phyloP scores from a whole-genome alignment of 2,888 invertebrate species.

The Cactoblastis cactorum region DNA sequence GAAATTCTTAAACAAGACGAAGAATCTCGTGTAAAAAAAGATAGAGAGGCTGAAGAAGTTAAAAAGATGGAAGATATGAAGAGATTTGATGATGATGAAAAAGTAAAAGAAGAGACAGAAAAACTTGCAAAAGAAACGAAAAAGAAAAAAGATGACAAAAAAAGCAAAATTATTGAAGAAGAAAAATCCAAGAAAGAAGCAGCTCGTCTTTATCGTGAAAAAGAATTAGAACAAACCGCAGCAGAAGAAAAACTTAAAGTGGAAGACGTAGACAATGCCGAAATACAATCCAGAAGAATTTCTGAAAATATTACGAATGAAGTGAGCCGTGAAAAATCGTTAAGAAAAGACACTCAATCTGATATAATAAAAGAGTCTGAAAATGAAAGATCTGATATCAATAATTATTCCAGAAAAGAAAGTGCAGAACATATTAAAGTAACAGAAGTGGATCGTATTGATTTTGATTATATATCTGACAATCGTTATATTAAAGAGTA shows the following conservation, averaged over 20 bases:
- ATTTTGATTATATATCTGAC: slow-evolving; percentile 8
- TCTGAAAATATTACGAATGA: not conserved
- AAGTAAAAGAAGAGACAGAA: slow-evolving; percentile 20
- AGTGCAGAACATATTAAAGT: not conserved
- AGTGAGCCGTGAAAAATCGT: too few species aligned
- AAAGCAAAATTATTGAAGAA: slow-evolving; percentile 21
- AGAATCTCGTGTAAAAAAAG: slow-evolving; percentile 10
- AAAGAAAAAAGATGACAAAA: slow-evolving; percentile 14
- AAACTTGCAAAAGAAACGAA: slow-evolving; percentile 4
- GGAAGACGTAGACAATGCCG: slow-evolving; percentile 15
- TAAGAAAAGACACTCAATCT: slow-evolving; percentile 7
- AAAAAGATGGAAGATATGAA: slow-evolving; percentile 13
- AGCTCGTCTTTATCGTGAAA: not conserved
- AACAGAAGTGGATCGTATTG: not conserved
- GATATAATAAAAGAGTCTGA: slow-evolving; percentile 11
- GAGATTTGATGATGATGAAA: slow-evolving; percentile 18
- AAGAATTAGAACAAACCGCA: slow-evolving; percentile 17
- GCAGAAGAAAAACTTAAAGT: slow-evolving; percentile 1
- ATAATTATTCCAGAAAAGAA: slow-evolving; percentile 14
- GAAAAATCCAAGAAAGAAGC: slow-evolving; percentile 13
- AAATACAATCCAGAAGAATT: slow-evolving; percentile 12
- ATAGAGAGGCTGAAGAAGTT: not conserved
- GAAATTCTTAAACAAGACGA: slow-evolving; percentile 25
- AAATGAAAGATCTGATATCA: slow-evolving; percentile 10
- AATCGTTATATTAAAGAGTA: slow-evolving; percentile 39